phyloP scores from a whole-genome alignment of 2,888 invertebrate genomes.

The Folsomia manolachei region DNA sequence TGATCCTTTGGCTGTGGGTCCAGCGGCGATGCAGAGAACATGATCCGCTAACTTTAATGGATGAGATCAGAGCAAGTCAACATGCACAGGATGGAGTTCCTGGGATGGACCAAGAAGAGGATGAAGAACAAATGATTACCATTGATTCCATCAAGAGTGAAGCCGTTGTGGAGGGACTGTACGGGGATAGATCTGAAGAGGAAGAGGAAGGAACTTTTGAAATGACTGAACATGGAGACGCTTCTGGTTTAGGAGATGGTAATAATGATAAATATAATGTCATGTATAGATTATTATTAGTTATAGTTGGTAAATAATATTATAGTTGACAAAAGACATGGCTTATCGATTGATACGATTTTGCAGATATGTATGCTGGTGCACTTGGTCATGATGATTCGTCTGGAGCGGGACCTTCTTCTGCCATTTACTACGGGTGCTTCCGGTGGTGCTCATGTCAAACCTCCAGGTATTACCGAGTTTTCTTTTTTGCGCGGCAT shows the following conservation, averaged over 20 bases:
- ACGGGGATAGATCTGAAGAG: not conserved
- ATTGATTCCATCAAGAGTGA: slow-evolving; percentile 26
- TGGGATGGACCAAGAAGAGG: slow-evolving; percentile 18
- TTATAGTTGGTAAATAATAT: too few relatives aligned
- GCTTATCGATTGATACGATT: not conserved
- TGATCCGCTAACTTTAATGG: not conserved
- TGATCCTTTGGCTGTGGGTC: not conserved
- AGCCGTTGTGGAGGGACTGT: not conserved
- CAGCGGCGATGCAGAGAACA: not conserved
- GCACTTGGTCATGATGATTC: not conserved
- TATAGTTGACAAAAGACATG: too few relatives aligned
- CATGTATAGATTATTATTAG: not conserved
- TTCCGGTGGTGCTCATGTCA: not conserved
- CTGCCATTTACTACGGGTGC: not conserved
- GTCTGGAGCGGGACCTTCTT: not conserved
- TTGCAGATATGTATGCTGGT: not conserved
- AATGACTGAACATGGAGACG: not conserved
- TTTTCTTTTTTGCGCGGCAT: not conserved
- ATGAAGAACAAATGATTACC: slow-evolving; percentile 30
- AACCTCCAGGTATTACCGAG: not conserved
- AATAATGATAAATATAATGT: not conserved
- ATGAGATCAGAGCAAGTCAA: not conserved
- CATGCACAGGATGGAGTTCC: not conserved
- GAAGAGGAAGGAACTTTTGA: slow-evolving; percentile 1
- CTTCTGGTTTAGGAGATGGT: not conserved